Conservation (phyloP, 2,797 vertebrate species). For the Myotis daubentonii region DNA sequence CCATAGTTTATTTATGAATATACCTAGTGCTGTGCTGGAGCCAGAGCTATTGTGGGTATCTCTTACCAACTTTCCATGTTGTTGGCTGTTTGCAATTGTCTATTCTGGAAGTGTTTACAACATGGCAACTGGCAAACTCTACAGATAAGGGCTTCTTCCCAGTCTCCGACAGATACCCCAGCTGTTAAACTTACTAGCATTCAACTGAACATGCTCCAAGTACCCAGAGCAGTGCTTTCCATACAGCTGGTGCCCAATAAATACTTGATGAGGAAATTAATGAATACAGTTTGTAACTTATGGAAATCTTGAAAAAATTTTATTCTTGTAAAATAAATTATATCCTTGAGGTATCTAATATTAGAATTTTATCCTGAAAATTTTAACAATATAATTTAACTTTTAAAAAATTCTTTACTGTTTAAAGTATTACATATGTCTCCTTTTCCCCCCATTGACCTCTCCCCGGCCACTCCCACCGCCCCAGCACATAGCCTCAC, state of each 20-base stretch:
- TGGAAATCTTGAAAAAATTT: background rate
- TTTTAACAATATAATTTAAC: background rate
- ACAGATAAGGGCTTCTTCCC: background rate
- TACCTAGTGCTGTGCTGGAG: too few relatives aligned
- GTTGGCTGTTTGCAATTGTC: background rate
- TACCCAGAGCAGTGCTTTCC: background rate
- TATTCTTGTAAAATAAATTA: background rate
- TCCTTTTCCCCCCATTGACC: too few relatives aligned
- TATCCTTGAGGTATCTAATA: background rate
- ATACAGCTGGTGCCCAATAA: background rate
- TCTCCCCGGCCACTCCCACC: too few relatives aligned
- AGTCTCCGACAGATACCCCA: background rate
- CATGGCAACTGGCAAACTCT: background rate
- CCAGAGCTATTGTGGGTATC: accelerated
- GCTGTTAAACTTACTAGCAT: background rate
- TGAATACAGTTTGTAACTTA: background rate
- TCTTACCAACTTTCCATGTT: background rate
- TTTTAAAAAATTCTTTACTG: too few relatives aligned
- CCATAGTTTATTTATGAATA: background rate
- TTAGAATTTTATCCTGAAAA: background rate
- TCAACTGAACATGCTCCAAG: background rate
- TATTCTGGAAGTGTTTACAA: background rate
- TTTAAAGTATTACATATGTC: too few relatives aligned
- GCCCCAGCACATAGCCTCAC: too few relatives aligned
- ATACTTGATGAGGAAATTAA: background rate